Conservation (phyloP, 1,140 invertebrate genomes). For the Pseudomyrmex cubaensis region DNA sequence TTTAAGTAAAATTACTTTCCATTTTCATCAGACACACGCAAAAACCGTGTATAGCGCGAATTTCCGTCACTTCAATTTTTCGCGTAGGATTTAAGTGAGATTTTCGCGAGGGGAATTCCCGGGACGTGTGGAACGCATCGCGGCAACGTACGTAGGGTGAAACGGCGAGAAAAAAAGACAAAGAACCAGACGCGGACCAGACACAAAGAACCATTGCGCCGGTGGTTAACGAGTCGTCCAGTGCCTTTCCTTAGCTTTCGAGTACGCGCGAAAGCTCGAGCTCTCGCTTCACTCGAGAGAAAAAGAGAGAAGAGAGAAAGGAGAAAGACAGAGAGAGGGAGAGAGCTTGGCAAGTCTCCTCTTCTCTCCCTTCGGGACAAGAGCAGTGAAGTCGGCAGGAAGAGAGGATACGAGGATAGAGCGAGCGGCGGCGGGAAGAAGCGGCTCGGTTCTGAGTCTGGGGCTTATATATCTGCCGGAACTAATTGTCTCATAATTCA, state of each 20-base stretch:
- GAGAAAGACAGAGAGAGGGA: constrained; percentile 3
- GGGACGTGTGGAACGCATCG: background rate
- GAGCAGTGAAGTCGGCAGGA: constrained; percentile 42
- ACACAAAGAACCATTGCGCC: constrained; percentile 73
- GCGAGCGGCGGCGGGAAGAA: constrained; percentile 29
- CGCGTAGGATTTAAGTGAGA: constrained; percentile 15
- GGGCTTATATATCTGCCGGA: constrained; percentile 80
- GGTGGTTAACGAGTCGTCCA: constrained; percentile 78
- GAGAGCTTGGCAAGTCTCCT: constrained; percentile 1
- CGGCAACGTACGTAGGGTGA: background rate
- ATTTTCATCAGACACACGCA: too few relatives aligned
- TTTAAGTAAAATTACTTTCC: background rate
- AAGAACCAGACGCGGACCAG: constrained; percentile 19
- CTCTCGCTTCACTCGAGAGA: constrained; percentile 43
- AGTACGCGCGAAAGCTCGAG: constrained; percentile 57
- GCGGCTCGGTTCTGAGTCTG: constrained; percentile 67
- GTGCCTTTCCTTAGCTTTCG: constrained; percentile 67
- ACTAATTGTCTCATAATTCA: constrained; percentile 82
- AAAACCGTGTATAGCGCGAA: background rate
- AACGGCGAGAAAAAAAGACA: constrained; percentile 25
- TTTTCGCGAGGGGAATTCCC: constrained; percentile 25
- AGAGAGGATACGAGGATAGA: constrained; percentile 45
- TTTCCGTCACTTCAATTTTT: background rate
- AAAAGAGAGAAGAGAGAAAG: background rate
- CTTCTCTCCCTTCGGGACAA: background rate